These are phyloP conservation scores for Ruditapes philippinarum DNA, from an alignment of 1,140 invertebrate genomes.

Conservation along the genomic window DNA sequence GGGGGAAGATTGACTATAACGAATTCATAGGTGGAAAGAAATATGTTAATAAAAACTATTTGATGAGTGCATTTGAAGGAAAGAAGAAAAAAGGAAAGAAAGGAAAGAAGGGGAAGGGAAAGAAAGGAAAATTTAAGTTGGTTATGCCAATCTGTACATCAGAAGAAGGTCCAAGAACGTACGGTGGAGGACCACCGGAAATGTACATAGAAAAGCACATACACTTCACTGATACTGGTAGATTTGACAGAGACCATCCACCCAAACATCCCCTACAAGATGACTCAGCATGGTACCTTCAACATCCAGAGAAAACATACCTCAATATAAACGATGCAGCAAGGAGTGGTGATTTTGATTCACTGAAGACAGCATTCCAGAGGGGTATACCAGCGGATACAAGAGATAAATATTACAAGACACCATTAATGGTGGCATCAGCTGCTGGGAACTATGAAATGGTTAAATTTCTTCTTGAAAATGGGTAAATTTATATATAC, in stretches of 20 bases:
- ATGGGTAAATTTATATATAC: conserved; percentile 86
- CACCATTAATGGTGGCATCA: conserved; percentile 86
- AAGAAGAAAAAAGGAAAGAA: conserved; percentile 87
- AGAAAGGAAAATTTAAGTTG: conserved; percentile 86
- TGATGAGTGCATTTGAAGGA: conserved; percentile 85
- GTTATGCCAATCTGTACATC: conserved; percentile 86
- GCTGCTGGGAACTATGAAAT: conserved; percentile 83
- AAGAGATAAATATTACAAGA: conserved; percentile 87
- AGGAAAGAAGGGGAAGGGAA: conserved; percentile 79
- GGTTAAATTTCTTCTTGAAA: conserved; percentile 85
- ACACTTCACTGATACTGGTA: conserved; percentile 85
- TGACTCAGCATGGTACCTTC: conserved; percentile 86
- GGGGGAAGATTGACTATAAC: conserved; percentile 85
- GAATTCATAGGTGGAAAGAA: conserved; percentile 86
- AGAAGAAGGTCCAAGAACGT: conserved; percentile 82
- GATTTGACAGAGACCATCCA: conserved; percentile 86
- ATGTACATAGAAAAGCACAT: conserved; percentile 84
- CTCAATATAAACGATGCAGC: conserved; percentile 86
- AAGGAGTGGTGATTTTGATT: conserved; percentile 84
- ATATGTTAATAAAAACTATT: conserved; percentile 86
- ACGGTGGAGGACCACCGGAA: conserved; percentile 84
- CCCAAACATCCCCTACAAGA: conserved; percentile 86
- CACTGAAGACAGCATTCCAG: conserved; percentile 83
- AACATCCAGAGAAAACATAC: conserved; percentile 84
- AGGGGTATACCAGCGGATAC: conserved; percentile 85